These are phyloP conservation scores for Paguma larvata DNA, from an alignment of 2,797 vertebrate species.

Conservation along the genomic window DNA sequence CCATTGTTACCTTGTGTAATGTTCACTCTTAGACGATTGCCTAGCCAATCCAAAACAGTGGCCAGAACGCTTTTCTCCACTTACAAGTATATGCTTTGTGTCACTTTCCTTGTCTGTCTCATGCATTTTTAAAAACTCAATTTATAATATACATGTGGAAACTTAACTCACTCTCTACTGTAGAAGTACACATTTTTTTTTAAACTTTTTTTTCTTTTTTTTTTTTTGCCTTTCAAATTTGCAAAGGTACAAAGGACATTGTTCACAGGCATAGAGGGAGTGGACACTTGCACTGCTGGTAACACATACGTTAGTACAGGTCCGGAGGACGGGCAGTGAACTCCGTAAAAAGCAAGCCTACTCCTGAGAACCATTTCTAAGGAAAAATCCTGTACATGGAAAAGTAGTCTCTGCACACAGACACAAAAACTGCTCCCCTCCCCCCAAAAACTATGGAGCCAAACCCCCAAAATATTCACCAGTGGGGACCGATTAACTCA, in stretches of 20 bases:
- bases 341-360: not conserved
- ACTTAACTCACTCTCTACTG: not conserved
- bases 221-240: constrained; percentile 43
- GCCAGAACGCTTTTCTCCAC: not conserved
- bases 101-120: not conserved
- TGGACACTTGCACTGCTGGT: not conserved
- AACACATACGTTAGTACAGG: not conserved
- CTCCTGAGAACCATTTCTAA: constrained; percentile 42
- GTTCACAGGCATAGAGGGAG: not conserved
- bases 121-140: not conserved
- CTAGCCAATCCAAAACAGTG: not conserved
- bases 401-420: not conserved
- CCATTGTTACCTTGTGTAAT: not conserved
- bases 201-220: not conserved
- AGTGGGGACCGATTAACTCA: not conserved
- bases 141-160: not conserved
- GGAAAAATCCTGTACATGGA: not conserved
- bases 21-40: not conserved
- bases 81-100: not conserved
- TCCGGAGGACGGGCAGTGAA: not conserved
- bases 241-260: constrained; percentile 21
- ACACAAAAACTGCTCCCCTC: not conserved
- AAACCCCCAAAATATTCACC: constrained; percentile 24
- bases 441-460: not conserved
- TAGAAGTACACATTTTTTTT: not conserved